These are phyloP conservation scores for Prenolepis imparis DNA, from an alignment of 2,888 invertebrate genomes.

Conservation along the genomic window DNA sequence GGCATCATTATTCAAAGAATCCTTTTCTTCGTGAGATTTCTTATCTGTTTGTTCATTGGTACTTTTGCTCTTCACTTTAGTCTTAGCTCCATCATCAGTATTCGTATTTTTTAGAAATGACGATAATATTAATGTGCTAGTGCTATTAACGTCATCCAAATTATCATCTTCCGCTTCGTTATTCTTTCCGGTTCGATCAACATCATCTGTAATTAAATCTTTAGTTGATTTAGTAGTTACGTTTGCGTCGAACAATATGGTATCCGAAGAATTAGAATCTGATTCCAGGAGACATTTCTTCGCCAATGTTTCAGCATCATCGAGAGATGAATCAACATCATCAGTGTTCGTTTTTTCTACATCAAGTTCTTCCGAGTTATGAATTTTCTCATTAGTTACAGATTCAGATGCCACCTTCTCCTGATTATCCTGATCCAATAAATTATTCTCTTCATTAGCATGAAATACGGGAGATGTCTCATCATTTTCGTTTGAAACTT, in stretches of 20 bases:
- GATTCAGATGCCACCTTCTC: background rate
- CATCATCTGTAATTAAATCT: background rate
- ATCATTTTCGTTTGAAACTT: background rate
- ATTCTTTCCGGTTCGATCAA: background rate
- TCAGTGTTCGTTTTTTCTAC: background rate
- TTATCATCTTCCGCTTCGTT: background rate
- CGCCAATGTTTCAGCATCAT: slow-evolving; percentile 32
- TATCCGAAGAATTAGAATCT: slow-evolving; percentile 18
- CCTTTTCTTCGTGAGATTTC: background rate
- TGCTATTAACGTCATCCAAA: slow-evolving; percentile 1
- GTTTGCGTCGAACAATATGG: background rate
- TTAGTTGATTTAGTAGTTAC: background rate
- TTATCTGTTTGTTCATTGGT: background rate
- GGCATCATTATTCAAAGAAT: background rate
- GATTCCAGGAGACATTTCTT: slow-evolving; percentile 21
- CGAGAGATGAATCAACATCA: background rate
- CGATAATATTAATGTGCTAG: slow-evolving; percentile 25
- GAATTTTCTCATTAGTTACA: background rate
- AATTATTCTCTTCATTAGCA: background rate
- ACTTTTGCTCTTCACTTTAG: background rate
- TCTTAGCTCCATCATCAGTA: background rate
- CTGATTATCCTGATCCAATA: background rate
- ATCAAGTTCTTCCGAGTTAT: background rate
- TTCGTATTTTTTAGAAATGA: background rate
- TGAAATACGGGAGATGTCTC: too few species aligned